Conservation (phyloP, 2,113 vertebrate species). For the Pheucticus melanocephalus region DNA sequence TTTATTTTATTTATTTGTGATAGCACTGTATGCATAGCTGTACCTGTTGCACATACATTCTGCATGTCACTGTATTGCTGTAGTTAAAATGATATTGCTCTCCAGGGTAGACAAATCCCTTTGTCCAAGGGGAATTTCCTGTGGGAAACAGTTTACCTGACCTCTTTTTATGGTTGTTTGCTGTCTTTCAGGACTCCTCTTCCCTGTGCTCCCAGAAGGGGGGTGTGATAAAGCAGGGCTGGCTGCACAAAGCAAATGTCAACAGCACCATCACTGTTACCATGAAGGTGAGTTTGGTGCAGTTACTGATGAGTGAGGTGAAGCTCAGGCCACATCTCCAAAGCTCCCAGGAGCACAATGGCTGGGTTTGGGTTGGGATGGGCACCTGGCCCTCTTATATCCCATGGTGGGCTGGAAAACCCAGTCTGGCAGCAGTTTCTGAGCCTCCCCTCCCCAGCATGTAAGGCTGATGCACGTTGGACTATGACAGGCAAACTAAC, state of each 20-base stretch:
- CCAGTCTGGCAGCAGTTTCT: not conserved
- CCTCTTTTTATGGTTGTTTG: not conserved
- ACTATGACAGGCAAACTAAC: not conserved
- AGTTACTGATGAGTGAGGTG: fast-evolving
- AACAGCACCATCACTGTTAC: constrained; percentile 96
- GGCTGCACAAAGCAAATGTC: constrained; percentile 95
- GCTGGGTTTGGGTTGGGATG: not conserved
- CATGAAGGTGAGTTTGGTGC: constrained; percentile 87
- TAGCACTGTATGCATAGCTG: fast-evolving
- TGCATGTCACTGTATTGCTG: not conserved
- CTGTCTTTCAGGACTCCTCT: constrained; percentile 81
- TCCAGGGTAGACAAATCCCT: not conserved
- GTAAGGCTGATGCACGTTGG: not conserved
- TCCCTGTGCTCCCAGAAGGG: constrained; percentile 95
- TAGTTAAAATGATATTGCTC: not conserved
- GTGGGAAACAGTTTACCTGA: not conserved
- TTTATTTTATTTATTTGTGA: not conserved
- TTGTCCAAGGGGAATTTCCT: not conserved
- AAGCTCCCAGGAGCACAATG: not conserved
- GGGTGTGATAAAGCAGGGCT: constrained; percentile 95
- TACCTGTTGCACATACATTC: fast-evolving
- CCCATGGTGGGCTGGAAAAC: not conserved
- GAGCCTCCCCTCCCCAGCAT: not conserved
- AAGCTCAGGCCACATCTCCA: not conserved
- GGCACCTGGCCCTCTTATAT: not conserved